A percentile compares a stretch with the other conserved stretches of the same genome.
phyloP scores from a whole-genome alignment of 2,888 invertebrate genomes.

The Eretmocerus hayati region DNA sequence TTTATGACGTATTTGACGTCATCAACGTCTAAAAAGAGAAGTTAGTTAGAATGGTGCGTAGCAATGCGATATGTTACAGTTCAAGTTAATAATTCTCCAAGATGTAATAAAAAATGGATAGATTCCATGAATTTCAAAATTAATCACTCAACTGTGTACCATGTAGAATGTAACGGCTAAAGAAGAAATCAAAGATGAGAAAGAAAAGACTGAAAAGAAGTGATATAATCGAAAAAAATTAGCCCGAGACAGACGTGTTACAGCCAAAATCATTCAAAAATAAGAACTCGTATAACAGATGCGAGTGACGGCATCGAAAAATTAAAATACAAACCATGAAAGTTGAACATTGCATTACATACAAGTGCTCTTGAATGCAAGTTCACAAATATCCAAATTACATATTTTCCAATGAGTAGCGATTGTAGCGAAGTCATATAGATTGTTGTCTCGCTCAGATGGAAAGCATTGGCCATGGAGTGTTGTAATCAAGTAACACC shows the following conservation, averaged over 20 bases:
- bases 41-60: neutral
- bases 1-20: constrained; percentile 99
- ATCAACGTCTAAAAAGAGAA: constrained; percentile 93
- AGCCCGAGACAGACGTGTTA: too few relatives aligned
- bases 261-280: too few relatives aligned
- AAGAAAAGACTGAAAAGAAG: constrained; percentile 1
- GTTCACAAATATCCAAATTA: constrained; percentile 41
- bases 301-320: constrained; percentile 39
- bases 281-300: neutral
- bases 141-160: too few relatives aligned
- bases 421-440: constrained; percentile 46
- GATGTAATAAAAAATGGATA: too few relatives aligned
- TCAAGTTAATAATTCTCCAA: too few relatives aligned
- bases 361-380: constrained; percentile 41
- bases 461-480: constrained; percentile 43
- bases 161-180: too few relatives aligned
- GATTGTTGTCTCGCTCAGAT: constrained; percentile 46
- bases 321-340: constrained; percentile 46
- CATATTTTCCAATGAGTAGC: constrained; percentile 43
- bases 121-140: too few relatives aligned
- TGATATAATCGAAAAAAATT: constrained; percentile 5
- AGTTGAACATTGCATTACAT: constrained; percentile 43
- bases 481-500: constrained; percentile 35
- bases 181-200: neutral
- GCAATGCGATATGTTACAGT: neutral